phyloP scores from a whole-genome alignment of 2,888 invertebrate genomes.

The Tinea pellionella region DNA sequence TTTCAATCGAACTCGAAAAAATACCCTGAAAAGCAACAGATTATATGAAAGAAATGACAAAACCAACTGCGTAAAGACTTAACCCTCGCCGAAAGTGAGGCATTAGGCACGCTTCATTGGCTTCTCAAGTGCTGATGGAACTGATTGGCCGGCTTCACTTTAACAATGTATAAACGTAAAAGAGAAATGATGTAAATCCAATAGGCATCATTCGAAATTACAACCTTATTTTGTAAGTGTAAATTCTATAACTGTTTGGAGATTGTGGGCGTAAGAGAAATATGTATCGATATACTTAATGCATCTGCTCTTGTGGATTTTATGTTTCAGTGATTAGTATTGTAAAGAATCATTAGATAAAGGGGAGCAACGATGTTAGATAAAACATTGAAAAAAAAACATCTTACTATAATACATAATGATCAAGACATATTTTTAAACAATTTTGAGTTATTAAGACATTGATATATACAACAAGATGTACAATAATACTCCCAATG shows the following conservation, averaged over 20 bases:
- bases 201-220: slow-evolving; percentile 15
- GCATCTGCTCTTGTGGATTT: slow-evolving; percentile 59
- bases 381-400: not conserved
- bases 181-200: slow-evolving; percentile 14
- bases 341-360: slow-evolving; percentile 41
- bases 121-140: slow-evolving; percentile 60
- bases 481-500: too few relatives aligned
- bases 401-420: not conserved
- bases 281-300: slow-evolving; percentile 24
- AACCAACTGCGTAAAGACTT: slow-evolving; percentile 55
- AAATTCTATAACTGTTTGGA: slow-evolving; percentile 20
- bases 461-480: too few relatives aligned
- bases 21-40: slow-evolving; percentile 23
- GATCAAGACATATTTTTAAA: not conserved
- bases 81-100: slow-evolving; percentile 46
- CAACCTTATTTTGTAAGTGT: slow-evolving; percentile 13
- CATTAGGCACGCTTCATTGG: slow-evolving; percentile 60
- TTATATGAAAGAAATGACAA: slow-evolving; percentile 53
- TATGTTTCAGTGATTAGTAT: slow-evolving; percentile 63
- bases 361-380: slow-evolving; percentile 21
- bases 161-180: slow-evolving; percentile 41
- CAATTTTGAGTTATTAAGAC: not conserved
- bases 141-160: slow-evolving; percentile 60
- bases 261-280: not conserved
- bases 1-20: slow-evolving; percentile 6